These are phyloP conservation scores for Cataglyphis hispanica DNA, from an alignment of 1,140 invertebrate species.

Conservation along the genomic window DNA sequence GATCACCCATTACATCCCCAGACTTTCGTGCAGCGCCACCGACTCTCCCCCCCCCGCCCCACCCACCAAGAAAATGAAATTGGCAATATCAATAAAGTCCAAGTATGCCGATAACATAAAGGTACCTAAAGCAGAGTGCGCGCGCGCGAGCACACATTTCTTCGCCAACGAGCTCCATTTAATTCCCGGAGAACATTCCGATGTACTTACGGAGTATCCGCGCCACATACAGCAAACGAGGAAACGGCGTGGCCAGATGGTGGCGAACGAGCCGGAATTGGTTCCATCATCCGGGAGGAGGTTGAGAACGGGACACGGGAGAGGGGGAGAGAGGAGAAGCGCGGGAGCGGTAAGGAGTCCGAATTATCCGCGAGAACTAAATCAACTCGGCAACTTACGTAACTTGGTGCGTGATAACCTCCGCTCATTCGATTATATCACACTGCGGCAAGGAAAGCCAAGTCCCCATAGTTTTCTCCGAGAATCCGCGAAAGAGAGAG, in stretches of 20 bases:
- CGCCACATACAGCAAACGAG: constrained; percentile 60
- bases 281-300: constrained; percentile 54
- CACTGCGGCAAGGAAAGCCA: not conserved
- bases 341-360: constrained; percentile 50
- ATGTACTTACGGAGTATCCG: constrained; percentile 58
- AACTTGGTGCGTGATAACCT: constrained; percentile 60
- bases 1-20: constrained; percentile 32
- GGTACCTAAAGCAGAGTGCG: constrained; percentile 7
- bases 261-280: constrained; percentile 64
- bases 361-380: constrained; percentile 71
- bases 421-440: constrained; percentile 56
- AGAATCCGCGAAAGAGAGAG: not conserved
- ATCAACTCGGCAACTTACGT: constrained; percentile 56
- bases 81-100: constrained; percentile 73
- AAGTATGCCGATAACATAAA: constrained; percentile 55
- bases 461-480: constrained; percentile 33
- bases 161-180: constrained; percentile 68
- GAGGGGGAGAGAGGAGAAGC: not conserved
- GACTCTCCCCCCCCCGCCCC: not conserved
- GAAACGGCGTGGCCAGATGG: constrained; percentile 62
- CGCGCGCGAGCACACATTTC: constrained; percentile 52
- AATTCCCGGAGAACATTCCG: constrained; percentile 59
- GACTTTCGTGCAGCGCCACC: not conserved
- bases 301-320: not conserved
- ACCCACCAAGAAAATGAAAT: constrained; percentile 68